Base-by-base conservation (phyloP, 2,888 invertebrate species). In the Argyresthia albistria region DNA sequence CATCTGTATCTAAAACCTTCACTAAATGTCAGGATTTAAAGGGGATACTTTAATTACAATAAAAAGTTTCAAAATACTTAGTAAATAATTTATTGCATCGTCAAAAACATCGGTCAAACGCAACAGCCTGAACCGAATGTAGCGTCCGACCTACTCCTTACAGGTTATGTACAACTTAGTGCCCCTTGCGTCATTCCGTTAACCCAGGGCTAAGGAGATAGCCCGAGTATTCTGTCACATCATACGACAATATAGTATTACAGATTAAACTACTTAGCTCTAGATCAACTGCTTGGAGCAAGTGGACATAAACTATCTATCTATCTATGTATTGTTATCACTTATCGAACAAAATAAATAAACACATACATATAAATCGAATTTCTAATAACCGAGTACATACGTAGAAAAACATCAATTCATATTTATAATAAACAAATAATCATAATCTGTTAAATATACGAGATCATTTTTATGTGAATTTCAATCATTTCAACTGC, bases 71-170 rank as follows among this genome's bases (percentile, higher is more conserved):
- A 55, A 65, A 70, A 69, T 73, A 67, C 80, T 80, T 82, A 81
- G 59, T 69, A 69, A 50, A 48, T 80, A 80, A 72, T 86, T 84
- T 86, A 87, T 87, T 87, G 86, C 86, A 84, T 81, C 83, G 81
- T 83, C 81, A 78, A 79, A 36, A 25, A 25, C 25, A 25, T 25
- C 25, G 25, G 25, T 25, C 25, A 25, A 25, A 25, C 25, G 25
- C 25, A 25, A 25, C 25, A 25, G 25, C 25, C 25, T 25, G 3
- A 4, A 2, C 25, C 25, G 25, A 25, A 25, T 25, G 25, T 25
- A 25, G 25, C 25, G 25, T 25, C 25, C 25, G 25, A 25, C 25
- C 25, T 25, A 25, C 25, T 25, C 25, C 25, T 25, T 25, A 25
- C 25, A 25, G 25, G 3, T 25, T 25, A 25, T 25, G 25, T 25